Base-by-base conservation (phyloP, 2,888 invertebrate genomes). In the Phyllotreta striolata region DNA sequence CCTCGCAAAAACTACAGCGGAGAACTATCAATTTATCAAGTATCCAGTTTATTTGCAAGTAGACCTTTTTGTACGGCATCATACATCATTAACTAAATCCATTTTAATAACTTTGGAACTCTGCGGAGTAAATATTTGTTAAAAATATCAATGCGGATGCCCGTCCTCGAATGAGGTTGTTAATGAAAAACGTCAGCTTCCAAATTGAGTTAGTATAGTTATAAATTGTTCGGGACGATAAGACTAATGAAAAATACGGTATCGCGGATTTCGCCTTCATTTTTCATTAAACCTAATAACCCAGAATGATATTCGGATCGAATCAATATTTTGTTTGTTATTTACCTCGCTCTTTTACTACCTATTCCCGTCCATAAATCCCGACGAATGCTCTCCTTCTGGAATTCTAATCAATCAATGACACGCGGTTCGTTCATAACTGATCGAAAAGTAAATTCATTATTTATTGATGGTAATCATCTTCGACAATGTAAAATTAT, bases 381-480 rank as follows among this genome's bases (percentile, higher is more conserved):
- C 24, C 46, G 39, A 38, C 14, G 24, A 57, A 57, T 13, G 35
- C 38, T 47, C 55, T 47, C 55, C 51, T 51, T 63, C 59, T 58
- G 40, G 51, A 57, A 52, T 61, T 57, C 46, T 59, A 66, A 68
- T 68, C 66, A 60, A 68, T 68, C 68, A 68, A 56, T 66, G 66
- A 64, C 64, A 64, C 38, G 24, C 24, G 62, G 44, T 55, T 55
- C 60, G 56, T 38, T 62, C 64, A 64, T 62, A 68, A 62, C 60
- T 51, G 64, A 62, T 62, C 55, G 68, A 58, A 57, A 52, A 58
- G 59, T 66, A 56, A 65, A 67, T 62, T 66, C 56, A 63, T 66
- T 64, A 68, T 68, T 66, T 66, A 68, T 68, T 51, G 57, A 57
- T 44, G 58, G 62, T 63, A 64, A 66, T 68, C 64, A 66, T 62